Conservation (phyloP, 2,797 vertebrate species). For the Linurgus olivaceus region DNA sequence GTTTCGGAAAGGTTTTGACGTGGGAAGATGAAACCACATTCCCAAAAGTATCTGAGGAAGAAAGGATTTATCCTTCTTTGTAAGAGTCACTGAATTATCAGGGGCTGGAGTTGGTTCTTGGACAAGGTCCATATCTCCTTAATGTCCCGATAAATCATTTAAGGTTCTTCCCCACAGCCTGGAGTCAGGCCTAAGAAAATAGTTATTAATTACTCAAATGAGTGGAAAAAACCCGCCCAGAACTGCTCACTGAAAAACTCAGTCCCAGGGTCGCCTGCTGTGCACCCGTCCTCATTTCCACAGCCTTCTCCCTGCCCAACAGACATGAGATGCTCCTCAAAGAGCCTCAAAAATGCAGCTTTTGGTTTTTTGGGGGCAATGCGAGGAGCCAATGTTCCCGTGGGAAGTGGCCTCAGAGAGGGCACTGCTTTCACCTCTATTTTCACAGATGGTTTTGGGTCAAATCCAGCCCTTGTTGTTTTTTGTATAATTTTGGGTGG, state of each 20-base stretch:
- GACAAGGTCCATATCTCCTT: slow-evolving; percentile 49
- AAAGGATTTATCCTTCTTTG: slow-evolving; percentile 43
- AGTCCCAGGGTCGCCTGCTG: rapidly evolving
- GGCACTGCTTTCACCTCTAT: background rate
- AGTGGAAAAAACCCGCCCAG: slow-evolving; percentile 60
- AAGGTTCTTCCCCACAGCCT: slow-evolving; percentile 36
- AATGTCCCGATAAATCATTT: slow-evolving; percentile 68
- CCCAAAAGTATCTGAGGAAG: slow-evolving; percentile 10
- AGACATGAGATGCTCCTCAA: background rate
- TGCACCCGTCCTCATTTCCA: rapidly evolving
- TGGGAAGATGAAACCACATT: slow-evolving; percentile 44
- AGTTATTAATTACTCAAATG: slow-evolving; percentile 68
- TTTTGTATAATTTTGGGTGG: background rate
- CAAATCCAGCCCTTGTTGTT: background rate
- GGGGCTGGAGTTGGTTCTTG: slow-evolving; percentile 37
- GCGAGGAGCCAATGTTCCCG: rapidly evolving
- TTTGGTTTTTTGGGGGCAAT: rapidly evolving
- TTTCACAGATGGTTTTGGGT: background rate
- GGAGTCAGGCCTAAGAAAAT: slow-evolving; percentile 70
- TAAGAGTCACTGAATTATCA: slow-evolving; percentile 11
- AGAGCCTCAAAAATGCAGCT: background rate
- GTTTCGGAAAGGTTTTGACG: background rate
- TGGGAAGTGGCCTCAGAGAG: rapidly evolving
- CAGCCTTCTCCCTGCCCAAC: background rate
- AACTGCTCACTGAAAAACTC: slow-evolving; percentile 26